Percentiles rank a stretch among this genome's conserved stretches.
Conservation (phyloP, 2,113 vertebrate genomes). For the Alaudala cheleensis region DNA sequence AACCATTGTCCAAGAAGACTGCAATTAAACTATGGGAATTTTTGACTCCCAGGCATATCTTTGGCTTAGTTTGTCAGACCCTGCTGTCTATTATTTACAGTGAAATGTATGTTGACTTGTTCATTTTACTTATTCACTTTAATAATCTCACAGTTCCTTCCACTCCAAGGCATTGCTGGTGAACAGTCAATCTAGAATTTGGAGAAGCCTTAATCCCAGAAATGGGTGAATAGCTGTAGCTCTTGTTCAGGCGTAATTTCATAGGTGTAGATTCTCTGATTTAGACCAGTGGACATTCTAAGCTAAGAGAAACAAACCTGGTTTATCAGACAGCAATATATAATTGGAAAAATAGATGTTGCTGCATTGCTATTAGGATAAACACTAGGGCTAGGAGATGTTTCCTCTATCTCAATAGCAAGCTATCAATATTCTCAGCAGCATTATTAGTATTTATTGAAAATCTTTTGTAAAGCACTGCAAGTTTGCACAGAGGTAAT, state of each 20-base stretch:
- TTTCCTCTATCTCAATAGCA: background rate
- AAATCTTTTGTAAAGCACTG: slow-evolving; percentile 2
- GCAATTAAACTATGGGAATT: background rate
- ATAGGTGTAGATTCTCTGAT: background rate
- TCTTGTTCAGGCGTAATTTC: background rate
- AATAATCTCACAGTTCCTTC: background rate
- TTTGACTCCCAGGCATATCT: background rate
- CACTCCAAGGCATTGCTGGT: background rate
- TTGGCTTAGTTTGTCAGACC: background rate
- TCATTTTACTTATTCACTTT: slow-evolving; percentile 28
- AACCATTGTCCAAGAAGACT: background rate
- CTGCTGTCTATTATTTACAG: slow-evolving; percentile 24
- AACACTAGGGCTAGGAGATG: background rate
- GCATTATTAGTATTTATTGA: slow-evolving; percentile 49
- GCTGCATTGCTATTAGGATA: background rate
- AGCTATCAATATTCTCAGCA: slow-evolving; percentile 43
- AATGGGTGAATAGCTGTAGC: background rate
- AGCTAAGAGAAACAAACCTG: background rate
- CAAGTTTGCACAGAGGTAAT: slow-evolving; percentile 27
- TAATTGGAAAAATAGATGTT: background rate
- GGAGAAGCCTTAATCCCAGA: background rate
- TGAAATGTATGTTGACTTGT: background rate
- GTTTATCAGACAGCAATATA: background rate
- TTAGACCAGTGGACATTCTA: background rate
- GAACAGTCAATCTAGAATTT: background rate